phyloP scores from a whole-genome alignment of 2,888 invertebrate species.

The Choristoneura rosaceana region DNA sequence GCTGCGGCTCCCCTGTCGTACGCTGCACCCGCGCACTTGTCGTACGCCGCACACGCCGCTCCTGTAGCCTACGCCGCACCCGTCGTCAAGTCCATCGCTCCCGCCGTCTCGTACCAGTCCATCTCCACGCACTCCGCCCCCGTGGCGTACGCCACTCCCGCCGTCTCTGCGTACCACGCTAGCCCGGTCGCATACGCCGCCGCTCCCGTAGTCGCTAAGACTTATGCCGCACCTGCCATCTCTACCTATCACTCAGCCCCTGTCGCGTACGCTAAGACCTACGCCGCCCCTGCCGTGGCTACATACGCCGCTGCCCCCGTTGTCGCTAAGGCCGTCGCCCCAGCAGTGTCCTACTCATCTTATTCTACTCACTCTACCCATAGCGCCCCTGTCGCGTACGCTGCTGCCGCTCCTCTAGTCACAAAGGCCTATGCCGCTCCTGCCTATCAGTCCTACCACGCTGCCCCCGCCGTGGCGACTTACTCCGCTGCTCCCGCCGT shows the following conservation, averaged over 20 bases:
- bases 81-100: conserved; percentile 60
- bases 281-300: conserved; percentile 74
- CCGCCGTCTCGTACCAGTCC: conserved; percentile 58
- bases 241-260: conserved; percentile 53
- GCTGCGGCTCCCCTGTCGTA: conserved; percentile 52
- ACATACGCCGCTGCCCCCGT: conserved; percentile 78
- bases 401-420: conserved; percentile 63
- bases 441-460: conserved; percentile 70
- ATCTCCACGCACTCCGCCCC: conserved; percentile 57
- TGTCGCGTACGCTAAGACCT: conserved; percentile 48
- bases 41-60: conserved; percentile 44
- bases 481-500: conserved; percentile 50
- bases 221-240: conserved; percentile 65
- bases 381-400: conserved; percentile 52
- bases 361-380: conserved; percentile 45
- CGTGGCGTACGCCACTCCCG: conserved; percentile 57
- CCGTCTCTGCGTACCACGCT: conserved; percentile 60
- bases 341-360: conserved; percentile 51
- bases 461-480: conserved; percentile 73
- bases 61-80: conserved; percentile 50
- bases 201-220: conserved; percentile 68
- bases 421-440: conserved; percentile 58
- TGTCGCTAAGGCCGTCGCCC: conserved; percentile 61
- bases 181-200: conserved; percentile 57
- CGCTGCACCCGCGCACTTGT: conserved; percentile 30